A percentile compares a stretch with the other conserved stretches of the same genome.
phyloP scores from a whole-genome alignment of 64 coral and sea anemone genomes.

The Stichodactyla helianthus region DNA sequence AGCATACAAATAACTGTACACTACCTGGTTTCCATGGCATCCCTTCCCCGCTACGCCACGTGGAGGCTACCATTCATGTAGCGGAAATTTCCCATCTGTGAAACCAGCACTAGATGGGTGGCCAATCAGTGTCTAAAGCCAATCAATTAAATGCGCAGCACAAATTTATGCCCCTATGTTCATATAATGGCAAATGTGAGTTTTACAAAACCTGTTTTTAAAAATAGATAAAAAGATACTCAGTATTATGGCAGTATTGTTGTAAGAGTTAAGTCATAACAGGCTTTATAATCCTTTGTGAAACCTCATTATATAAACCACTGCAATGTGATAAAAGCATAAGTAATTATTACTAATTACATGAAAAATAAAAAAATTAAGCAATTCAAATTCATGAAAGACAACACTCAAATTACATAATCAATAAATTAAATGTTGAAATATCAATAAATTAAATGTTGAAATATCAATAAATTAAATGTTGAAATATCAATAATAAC shows the following conservation, averaged over 20 bases:
- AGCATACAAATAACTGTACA: background rate
- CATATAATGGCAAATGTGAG: background rate
- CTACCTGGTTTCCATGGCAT: background rate
- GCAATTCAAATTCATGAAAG: no score
- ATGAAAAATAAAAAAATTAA: no score
- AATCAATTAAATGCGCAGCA: background rate
- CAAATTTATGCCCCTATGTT: background rate
- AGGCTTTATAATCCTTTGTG: background rate
- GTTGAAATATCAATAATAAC: no score
- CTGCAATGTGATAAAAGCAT: no score
- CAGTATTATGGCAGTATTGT: background rate
- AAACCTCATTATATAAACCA: background rate
- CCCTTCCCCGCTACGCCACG: slow-evolving; percentile 20
- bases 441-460: no score
- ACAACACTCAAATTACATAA: no score
- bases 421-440: no score
- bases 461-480: no score
- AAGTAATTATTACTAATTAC: no score
- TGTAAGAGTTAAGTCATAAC: background rate
- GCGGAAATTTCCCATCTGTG: slow-evolving; percentile 13
- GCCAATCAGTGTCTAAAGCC: background rate
- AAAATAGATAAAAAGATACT: background rate
- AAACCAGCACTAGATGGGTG: slow-evolving; percentile 8
- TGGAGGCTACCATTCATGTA: slow-evolving; percentile 26
- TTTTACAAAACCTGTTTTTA: background rate